phyloP scores from a whole-genome alignment of 2,113 vertebrate species.

The Hydrochoerus hydrochaeris region DNA sequence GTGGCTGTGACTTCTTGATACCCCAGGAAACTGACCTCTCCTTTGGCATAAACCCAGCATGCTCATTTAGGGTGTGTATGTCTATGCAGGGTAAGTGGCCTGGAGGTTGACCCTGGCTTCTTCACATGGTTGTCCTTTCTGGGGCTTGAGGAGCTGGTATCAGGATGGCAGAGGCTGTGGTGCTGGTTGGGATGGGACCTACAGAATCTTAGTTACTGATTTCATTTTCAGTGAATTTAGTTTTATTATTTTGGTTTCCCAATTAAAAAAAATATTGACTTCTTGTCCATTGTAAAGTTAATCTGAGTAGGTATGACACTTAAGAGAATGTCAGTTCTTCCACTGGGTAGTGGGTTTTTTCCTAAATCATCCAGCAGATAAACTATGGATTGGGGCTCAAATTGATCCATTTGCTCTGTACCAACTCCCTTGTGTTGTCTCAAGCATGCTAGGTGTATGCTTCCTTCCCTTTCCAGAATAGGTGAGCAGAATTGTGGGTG shows the following conservation, averaged over 20 bases:
- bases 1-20: background rate
- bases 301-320: background rate
- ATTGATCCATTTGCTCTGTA: background rate
- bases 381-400: background rate
- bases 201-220: slow-evolving; percentile 71
- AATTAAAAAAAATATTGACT: slow-evolving; percentile 68
- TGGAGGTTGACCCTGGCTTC: background rate
- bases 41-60: slow-evolving; percentile 14
- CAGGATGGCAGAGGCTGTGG: slow-evolving; percentile 41
- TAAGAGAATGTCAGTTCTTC: background rate
- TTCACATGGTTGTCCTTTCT: slow-evolving; percentile 5
- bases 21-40: background rate
- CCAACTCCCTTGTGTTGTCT: background rate
- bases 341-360: background rate
- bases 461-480: background rate
- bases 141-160: slow-evolving; percentile 7
- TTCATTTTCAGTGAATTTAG: slow-evolving; percentile 74
- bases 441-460: background rate
- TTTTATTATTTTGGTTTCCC: slow-evolving; percentile 82
- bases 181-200: slow-evolving; percentile 63
- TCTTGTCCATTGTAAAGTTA: slow-evolving; percentile 50
- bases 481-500: background rate
- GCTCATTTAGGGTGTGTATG: slow-evolving; percentile 3
- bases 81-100: background rate
- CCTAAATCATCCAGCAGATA: background rate